Evolutionary conservation across 2,797 vertebrate species (phyloP), one percentile per base, ranked within the genome.

Genomic region (Gila robusta): DNA sequence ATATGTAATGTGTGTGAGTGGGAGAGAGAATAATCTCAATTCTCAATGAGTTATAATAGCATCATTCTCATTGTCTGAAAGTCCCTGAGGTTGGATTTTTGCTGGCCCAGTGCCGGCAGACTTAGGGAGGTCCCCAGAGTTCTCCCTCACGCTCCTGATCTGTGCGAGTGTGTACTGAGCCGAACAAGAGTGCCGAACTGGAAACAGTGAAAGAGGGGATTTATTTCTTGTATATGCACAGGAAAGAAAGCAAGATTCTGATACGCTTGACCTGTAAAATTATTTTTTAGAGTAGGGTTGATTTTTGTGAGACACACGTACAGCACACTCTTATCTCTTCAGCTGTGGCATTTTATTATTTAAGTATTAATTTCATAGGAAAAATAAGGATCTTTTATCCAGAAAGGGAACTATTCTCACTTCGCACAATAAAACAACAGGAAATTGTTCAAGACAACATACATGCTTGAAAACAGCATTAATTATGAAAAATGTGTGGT

Each of bases 91-190:
- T 87, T 91, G 89, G 81, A 87, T 91, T 91, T 91, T 86, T 79
- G 74, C 90, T 95, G 93, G 92, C 91, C 28, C 84, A 17, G 77
- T 76, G 90, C 92, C 92, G 88, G 74, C 72, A 85, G 88, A 91
- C 90, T 91, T 91, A 86, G 90, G 92, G 93, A 94, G 93, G 92
- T 94, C 92, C 92, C 88, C 78, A 81, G 39, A 81, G 90, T 86
- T 90, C 92, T 93, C 93, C 91, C 91, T 92, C 91, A 90, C 85
- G 92, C 77, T 72, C 77, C 32, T 83, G 79, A 81, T 83, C 92
- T 89, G 52, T 82, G 80, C 85, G 88, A 87, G 74, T 82, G 87
- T 89, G 84, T 71, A 67, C 81, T 74, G 88, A 82, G 90, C 73
- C 62, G 35, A 84, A 66, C 11, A 4, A n/a, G 62, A 54, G 62